Evolutionary conservation across 2,888 invertebrate genomes (phyloP).

Genomic region (Latheticus oryzae): DNA sequence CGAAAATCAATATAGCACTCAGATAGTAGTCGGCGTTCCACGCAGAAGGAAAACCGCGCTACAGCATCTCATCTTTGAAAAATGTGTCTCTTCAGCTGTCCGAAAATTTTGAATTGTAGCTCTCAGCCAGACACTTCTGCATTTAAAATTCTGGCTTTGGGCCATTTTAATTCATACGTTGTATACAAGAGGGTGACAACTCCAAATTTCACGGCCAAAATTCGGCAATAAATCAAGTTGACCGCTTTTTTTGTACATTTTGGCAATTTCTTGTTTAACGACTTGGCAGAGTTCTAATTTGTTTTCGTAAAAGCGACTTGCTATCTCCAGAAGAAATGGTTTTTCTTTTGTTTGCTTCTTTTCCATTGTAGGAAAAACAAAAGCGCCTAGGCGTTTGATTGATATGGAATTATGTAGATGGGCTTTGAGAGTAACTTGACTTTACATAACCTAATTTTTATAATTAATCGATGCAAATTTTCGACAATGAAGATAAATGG

Average conservation of each 20-base stretch:
- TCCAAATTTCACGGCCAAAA: neutral
- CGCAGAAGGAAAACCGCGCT: slow-evolving; percentile 39
- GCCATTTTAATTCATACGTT: slow-evolving; percentile 6
- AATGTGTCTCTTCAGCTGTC: slow-evolving; percentile 1
- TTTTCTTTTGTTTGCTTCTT: slow-evolving; percentile 15
- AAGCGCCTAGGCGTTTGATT: slow-evolving; percentile 8
- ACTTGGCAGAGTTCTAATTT: slow-evolving; percentile 18
- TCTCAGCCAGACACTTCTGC: too few relatives aligned
- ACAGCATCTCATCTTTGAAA: slow-evolving; percentile 4
- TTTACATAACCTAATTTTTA: slow-evolving; percentile 4
- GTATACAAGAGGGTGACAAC: slow-evolving; percentile 2
- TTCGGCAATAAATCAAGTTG: slow-evolving; percentile 1
- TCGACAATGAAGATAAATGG: slow-evolving; percentile 11
- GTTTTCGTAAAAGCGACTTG: slow-evolving; percentile 10
- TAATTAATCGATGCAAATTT: slow-evolving; percentile 16
- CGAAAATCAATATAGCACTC: slow-evolving; percentile 57
- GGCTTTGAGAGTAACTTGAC: slow-evolving; percentile 3
- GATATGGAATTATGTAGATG: slow-evolving; percentile 15
- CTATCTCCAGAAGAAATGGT: slow-evolving; percentile 4
- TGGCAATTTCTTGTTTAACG: slow-evolving; percentile 14
- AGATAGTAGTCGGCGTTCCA: slow-evolving; percentile 49
- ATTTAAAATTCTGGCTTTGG: slow-evolving; percentile 6
- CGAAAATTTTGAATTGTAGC: too few relatives aligned
- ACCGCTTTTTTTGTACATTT: slow-evolving; percentile 3
- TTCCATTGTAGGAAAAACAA: slow-evolving; percentile 17